These are phyloP conservation scores for Galeopsomyia nigrocyanea DNA, from an alignment of 2,888 invertebrate species.

Conservation along the genomic window DNA sequence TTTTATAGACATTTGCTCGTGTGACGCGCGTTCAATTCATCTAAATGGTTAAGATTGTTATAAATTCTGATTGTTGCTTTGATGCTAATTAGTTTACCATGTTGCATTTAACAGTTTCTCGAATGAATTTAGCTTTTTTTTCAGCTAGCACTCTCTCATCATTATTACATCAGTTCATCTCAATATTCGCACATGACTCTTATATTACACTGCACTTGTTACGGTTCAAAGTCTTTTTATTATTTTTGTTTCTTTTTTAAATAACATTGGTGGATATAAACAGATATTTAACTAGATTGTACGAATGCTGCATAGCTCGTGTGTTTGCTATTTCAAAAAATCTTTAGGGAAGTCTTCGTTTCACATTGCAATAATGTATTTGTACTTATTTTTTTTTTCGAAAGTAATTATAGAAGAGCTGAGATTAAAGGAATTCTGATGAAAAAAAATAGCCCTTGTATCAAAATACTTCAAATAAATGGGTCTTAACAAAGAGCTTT, in stretches of 20 bases:
- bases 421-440: too few relatives aligned
- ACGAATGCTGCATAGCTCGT: constrained; percentile 23
- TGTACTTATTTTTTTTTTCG: too few relatives aligned
- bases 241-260: neutral
- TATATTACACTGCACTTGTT: constrained; percentile 20
- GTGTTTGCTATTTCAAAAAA: constrained; percentile 1
- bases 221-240: constrained; percentile 12
- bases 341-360: too few relatives aligned
- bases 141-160: neutral
- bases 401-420: too few relatives aligned
- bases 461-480: neutral
- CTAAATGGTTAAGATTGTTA: constrained; percentile 32
- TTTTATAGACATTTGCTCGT: constrained; percentile 21
- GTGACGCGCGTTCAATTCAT: constrained; percentile 16
- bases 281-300: constrained; percentile 15
- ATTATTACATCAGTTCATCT: neutral
- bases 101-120: neutral
- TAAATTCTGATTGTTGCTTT: constrained; percentile 39
- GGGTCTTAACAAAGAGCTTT: constrained; percentile 6
- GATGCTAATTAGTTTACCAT: constrained; percentile 26
- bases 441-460: too few relatives aligned
- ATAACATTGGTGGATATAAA: neutral
- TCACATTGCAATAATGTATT: too few relatives aligned
- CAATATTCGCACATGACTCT: constrained; percentile 20
- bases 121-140: neutral